Evolutionary conservation across 1,140 invertebrate genomes (phyloP).

Genomic region (Hyphantria cunea): DNA sequence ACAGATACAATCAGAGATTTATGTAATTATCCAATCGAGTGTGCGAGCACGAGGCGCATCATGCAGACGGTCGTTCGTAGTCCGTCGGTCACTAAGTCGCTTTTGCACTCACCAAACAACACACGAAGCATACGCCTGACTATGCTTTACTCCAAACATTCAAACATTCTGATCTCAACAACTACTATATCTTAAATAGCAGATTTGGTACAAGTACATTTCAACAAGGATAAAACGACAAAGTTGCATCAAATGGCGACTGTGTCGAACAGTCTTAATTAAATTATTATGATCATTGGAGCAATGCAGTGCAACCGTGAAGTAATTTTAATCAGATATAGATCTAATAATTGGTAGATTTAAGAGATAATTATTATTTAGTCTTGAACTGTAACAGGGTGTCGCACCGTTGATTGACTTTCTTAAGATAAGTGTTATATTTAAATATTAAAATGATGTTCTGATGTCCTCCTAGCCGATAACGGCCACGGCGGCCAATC

Average conservation of each 20-base stretch:
- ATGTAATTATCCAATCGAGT: slow-evolving; percentile 75
- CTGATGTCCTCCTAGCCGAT: too few relatives aligned
- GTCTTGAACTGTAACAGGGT: too few relatives aligned
- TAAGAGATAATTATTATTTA: too few relatives aligned
- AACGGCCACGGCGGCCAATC: too few relatives aligned
- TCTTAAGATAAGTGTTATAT: too few relatives aligned
- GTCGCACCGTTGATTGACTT: too few relatives aligned
- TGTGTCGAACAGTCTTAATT: too few relatives aligned
- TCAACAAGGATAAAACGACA: not conserved
- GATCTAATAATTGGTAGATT: not conserved
- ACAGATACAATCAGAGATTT: slow-evolving; percentile 56
- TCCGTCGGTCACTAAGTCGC: not conserved
- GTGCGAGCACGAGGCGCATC: slow-evolving; percentile 51
- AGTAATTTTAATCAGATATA: not conserved
- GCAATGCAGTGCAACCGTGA: too few relatives aligned
- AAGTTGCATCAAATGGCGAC: too few relatives aligned
- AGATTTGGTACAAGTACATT: not conserved
- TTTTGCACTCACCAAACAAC: too few relatives aligned
- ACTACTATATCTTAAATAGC: slow-evolving; percentile 11
- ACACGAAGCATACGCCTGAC: slow-evolving; percentile 22
- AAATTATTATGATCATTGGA: too few relatives aligned
- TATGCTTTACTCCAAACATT: slow-evolving; percentile 1
- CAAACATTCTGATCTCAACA: slow-evolving; percentile 3
- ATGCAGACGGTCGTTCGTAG: not conserved
- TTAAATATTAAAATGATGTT: too few relatives aligned